Conservation (phyloP, 2,888 invertebrate species). For the Callinectes sapidus region DNA sequence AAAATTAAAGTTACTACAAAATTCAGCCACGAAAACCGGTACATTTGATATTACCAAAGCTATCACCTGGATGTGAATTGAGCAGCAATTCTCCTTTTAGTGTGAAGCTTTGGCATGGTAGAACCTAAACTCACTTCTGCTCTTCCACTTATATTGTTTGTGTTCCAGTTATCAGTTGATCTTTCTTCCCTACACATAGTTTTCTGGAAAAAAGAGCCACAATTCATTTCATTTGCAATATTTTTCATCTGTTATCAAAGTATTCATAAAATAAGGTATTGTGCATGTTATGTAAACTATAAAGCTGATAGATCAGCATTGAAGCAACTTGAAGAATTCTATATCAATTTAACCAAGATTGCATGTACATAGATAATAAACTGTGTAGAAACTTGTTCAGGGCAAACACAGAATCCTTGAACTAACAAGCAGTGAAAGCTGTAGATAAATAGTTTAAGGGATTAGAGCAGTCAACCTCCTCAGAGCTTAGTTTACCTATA, state of each 20-base stretch:
- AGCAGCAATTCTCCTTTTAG: constrained; percentile 61
- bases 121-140: constrained; percentile 34
- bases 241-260: background rate
- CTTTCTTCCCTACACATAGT: constrained; percentile 37
- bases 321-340: too few relatives aligned
- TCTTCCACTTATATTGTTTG: constrained; percentile 30
- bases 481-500: too few relatives aligned
- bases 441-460: too few relatives aligned
- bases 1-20: background rate
- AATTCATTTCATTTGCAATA: background rate
- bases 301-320: background rate
- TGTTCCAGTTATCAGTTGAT: constrained; percentile 39
- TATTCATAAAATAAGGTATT: background rate
- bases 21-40: background rate
- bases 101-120: constrained; percentile 46
- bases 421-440: too few relatives aligned
- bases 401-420: too few relatives aligned
- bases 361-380: too few relatives aligned
- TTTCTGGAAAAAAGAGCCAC: background rate
- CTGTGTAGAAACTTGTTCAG: too few relatives aligned
- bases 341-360: too few relatives aligned
- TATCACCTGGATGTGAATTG: constrained; percentile 56
- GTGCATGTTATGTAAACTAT: background rate
- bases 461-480: too few relatives aligned
- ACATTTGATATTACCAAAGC: too few relatives aligned